Evolutionary conservation across 2,888 invertebrate species (phyloP), one percentile per base, ranked within the genome.

Genomic region (Halictus ligatus): DNA sequence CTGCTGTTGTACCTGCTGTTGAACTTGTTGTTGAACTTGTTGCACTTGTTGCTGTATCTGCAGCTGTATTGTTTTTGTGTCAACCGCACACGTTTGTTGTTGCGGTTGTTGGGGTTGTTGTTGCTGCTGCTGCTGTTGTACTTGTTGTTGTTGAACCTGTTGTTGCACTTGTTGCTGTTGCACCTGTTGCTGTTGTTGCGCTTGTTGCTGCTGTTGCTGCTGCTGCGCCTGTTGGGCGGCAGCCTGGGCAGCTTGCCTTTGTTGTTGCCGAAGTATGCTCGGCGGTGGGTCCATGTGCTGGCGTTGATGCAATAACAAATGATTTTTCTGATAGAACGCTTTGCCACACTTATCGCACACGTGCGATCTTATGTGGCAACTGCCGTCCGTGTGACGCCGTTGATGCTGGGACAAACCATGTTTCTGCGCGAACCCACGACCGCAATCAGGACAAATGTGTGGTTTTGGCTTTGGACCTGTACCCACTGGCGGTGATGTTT

Each of bases 291-390:
- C 97, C 97, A 97, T 97, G 95, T 98, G 98, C 92, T 98, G 98
- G 81, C 98, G 96, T 95, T 98, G 98, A 94, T 98, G 98, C 81
- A 98, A 95, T 96, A 98, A 96, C 85, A 98, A 95, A 93, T 98
- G 98, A 94, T 98, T 98, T 95, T 98, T 98, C 95, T 98, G 98
- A 96, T 97, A 97, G 96, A 98, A 98, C 21, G 97, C 98, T 94
- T 98, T 98, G 81, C 97, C 97, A 93, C 98, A 98, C 93, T 97
- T 97, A 88, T 96, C 96, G 93, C 98, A 98, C 18, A 98, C 97
- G 93, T 98, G 98, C 72, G 98, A 97, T 91, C 98, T 96, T 74
- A 98, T 95, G 77, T 98, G 97, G 93, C 98, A 98, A 88, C 97
- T 97, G 75, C 98, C 98, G 90, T 97, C 97, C 3, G 98, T 97